Conservation (phyloP, 1,140 invertebrate genomes). For the Drosophila sp. region DNA sequence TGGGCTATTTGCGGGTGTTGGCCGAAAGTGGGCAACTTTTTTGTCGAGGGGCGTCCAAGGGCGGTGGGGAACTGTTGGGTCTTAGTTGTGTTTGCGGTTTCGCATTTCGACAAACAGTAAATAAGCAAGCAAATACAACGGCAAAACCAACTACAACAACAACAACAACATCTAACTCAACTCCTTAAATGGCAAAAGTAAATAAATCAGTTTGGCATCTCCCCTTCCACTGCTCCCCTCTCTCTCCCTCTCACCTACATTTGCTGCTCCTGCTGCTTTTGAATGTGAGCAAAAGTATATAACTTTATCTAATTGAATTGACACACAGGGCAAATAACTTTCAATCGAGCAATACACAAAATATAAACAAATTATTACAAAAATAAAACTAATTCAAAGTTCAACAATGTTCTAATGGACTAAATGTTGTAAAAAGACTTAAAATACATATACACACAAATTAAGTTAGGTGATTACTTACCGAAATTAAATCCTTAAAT, state of each 20-base stretch:
- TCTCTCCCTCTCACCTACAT: background rate
- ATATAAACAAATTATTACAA: constrained; percentile 50
- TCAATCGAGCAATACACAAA: constrained; percentile 50
- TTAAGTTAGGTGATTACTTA: too few relatives aligned
- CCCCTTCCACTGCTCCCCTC: background rate
- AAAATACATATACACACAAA: too few relatives aligned
- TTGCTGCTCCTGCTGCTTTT: constrained; percentile 26
- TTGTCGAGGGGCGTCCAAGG: background rate
- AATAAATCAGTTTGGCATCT: constrained; percentile 55
- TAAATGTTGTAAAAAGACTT: too few relatives aligned
- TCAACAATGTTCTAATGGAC: background rate
- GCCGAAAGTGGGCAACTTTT: constrained; percentile 9
- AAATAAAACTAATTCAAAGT: constrained; percentile 7
- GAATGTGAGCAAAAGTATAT: constrained; percentile 42
- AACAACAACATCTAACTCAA: constrained; percentile 37
- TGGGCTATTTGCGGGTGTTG: constrained; percentile 27
- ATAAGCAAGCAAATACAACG: constrained; percentile 42
- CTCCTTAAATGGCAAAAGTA: constrained; percentile 54
- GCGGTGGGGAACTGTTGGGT: constrained; percentile 1
- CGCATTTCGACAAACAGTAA: constrained; percentile 73
- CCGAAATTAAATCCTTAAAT: background rate
- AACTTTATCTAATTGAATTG: constrained; percentile 68
- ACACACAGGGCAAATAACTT: constrained; percentile 57
- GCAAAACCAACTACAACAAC: background rate
- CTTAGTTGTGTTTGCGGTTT: constrained; percentile 68